Conservation (phyloP, 2,113 vertebrate genomes). For the Burhinus oedicnemus region DNA sequence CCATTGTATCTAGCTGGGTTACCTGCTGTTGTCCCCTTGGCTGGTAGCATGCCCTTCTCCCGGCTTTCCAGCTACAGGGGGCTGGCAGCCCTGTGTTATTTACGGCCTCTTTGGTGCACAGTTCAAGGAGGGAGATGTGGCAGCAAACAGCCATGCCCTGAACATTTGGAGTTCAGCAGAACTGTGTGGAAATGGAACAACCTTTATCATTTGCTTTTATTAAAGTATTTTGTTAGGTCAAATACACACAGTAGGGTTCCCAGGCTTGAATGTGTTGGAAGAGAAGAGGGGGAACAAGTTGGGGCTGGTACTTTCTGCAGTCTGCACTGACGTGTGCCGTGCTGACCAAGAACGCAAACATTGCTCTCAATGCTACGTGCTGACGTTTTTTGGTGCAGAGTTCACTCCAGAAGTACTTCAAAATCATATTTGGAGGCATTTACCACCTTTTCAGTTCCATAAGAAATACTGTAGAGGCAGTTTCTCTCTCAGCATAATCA, state of each 20-base stretch:
- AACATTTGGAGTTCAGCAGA: background rate
- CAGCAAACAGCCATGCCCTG: background rate
- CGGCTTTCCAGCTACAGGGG: background rate
- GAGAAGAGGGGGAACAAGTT: rapidly evolving
- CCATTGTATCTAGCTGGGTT: background rate
- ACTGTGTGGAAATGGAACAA: background rate
- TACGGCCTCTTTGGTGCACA: background rate
- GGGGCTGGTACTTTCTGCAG: background rate
- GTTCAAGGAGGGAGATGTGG: background rate
- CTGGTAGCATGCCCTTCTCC: background rate
- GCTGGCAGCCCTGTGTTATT: background rate
- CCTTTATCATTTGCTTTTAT: background rate
- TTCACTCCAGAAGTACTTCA: background rate
- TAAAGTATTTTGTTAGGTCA: background rate
- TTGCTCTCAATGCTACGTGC: rapidly evolving
- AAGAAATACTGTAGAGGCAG: background rate
- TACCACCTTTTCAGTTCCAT: background rate
- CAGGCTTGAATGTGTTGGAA: background rate
- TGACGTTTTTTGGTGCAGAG: background rate
- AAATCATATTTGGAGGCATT: rapidly evolving
- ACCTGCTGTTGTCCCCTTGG: background rate
- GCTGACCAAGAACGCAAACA: background rate
- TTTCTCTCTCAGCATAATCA: background rate
- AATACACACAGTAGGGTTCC: background rate
- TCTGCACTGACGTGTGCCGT: rapidly evolving